phyloP scores from a whole-genome alignment of 1,140 invertebrate species.

The Drosophila kikkawai region DNA sequence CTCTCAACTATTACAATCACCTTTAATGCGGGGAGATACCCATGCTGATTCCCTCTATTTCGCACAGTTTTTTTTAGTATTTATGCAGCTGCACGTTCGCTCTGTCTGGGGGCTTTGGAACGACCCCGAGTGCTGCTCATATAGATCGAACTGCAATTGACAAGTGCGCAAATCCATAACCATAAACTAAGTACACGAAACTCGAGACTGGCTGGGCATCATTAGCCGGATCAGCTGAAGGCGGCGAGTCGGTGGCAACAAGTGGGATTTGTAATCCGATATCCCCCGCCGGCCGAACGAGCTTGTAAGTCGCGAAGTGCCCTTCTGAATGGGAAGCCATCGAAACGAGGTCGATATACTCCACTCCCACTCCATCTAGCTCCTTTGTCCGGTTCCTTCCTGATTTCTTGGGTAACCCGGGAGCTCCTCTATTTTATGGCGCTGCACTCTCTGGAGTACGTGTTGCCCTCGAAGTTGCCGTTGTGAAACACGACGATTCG shows the following conservation, averaged over 20 bases:
- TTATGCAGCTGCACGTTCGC: constrained; percentile 81
- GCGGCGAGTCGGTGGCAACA: constrained; percentile 47
- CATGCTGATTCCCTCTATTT: constrained; percentile 30
- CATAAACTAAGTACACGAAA: constrained; percentile 71
- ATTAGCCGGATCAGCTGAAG: neutral
- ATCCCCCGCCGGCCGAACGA: constrained; percentile 18
- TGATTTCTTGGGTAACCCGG: constrained; percentile 64
- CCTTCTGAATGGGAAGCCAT: constrained; percentile 49
- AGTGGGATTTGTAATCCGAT: constrained; percentile 62
- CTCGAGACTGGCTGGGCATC: constrained; percentile 48
- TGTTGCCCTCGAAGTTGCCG: constrained; percentile 58
- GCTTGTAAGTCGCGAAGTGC: constrained; percentile 42
- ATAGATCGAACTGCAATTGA: constrained; percentile 74
- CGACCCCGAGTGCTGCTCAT: constrained; percentile 34
- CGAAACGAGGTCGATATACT: constrained; percentile 77
- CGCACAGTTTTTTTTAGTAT: constrained; percentile 39
- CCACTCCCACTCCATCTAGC: constrained; percentile 34
- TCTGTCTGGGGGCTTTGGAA: constrained; percentile 47
- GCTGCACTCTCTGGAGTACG: constrained; percentile 59
- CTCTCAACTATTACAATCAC: constrained; percentile 21
- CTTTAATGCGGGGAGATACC: constrained; percentile 40
- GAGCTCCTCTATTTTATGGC: constrained; percentile 75
- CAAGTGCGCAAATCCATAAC: constrained; percentile 79
- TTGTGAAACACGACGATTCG: constrained; percentile 70
- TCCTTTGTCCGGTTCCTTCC: constrained; percentile 55